These are phyloP conservation scores for Timema cristinae DNA, from an alignment of 2,888 invertebrate species.

Conservation along the genomic window DNA sequence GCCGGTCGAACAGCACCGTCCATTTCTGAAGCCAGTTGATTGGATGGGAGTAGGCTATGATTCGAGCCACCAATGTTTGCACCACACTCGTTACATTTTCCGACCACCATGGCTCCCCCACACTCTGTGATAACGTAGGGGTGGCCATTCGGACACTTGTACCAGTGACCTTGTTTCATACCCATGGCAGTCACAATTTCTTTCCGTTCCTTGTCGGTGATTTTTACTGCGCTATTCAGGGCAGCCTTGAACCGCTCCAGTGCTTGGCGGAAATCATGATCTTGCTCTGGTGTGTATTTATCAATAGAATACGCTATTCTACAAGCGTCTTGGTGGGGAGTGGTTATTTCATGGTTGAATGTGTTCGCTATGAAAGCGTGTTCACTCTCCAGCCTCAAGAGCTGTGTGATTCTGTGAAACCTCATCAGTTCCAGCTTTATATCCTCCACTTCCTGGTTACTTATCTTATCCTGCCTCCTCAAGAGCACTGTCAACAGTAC, in stretches of 20 bases:
- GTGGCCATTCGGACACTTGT: conserved; percentile 67
- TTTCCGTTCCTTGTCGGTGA: conserved; percentile 48
- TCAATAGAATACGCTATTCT: conserved; percentile 7
- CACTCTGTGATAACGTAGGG: conserved; percentile 62
- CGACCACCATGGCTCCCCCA: conserved; percentile 56
- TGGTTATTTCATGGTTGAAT: background rate
- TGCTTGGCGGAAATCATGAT: background rate
- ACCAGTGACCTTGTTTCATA: conserved; percentile 61
- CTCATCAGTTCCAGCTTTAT: conserved; percentile 21
- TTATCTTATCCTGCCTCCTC: conserved; percentile 14
- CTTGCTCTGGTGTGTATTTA: background rate
- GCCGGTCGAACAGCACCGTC: conserved; percentile 51
- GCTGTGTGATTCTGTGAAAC: conserved; percentile 11
- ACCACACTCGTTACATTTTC: conserved; percentile 56
- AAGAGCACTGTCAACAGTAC: conserved; percentile 11
- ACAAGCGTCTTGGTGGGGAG: background rate
- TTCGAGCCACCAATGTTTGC: conserved; percentile 51
- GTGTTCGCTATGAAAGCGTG: background rate
- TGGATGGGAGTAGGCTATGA: conserved; percentile 49
- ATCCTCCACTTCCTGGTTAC: conserved; percentile 23
- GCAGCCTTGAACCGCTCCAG: conserved; percentile 1
- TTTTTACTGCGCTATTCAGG: background rate
- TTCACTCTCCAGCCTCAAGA: conserved; percentile 9
- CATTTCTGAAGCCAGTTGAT: conserved; percentile 52
- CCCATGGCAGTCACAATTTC: conserved; percentile 57